Percentiles rank a stretch among this genome's conserved stretches.
Evolutionary conservation across 2,888 invertebrate genomes (phyloP).

Genomic region (Drosophila barbarae): DNA sequence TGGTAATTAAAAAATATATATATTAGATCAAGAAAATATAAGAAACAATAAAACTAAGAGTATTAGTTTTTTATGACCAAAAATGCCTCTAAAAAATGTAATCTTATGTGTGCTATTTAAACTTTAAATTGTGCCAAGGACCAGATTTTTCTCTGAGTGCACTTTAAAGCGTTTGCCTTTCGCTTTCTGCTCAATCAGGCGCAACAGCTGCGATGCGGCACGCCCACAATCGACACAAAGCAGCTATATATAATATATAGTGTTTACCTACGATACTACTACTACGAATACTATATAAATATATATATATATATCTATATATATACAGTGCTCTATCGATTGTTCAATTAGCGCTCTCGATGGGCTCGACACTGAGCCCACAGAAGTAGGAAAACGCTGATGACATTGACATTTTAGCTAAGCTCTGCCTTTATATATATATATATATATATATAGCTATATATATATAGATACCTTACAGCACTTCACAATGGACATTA

Average conservation of each 20-base stretch:
- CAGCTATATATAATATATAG: conserved; percentile 32
- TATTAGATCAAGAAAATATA: background rate
- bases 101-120: no score
- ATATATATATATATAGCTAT: conserved; percentile 8
- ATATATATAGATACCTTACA: conserved; percentile 4
- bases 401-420: conserved; percentile 70
- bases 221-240: conserved; percentile 43
- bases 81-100: background rate
- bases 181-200: conserved; percentile 67
- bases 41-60: background rate
- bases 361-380: conserved; percentile 48
- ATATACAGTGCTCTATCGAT: conserved; percentile 60
- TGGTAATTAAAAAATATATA: background rate
- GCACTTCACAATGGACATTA: conserved; percentile 24
- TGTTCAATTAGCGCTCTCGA: conserved; percentile 65
- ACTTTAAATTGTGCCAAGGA: no score
- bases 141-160: conserved; percentile 15
- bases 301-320: conserved; percentile 30
- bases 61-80: background rate
- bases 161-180: conserved; percentile 51
- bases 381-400: conserved; percentile 26
- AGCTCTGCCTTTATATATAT: conserved; percentile 45
- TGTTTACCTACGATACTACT: conserved; percentile 15
- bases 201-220: conserved; percentile 64
- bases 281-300: conserved; percentile 32